Percentiles rank a stretch among this genome's conserved stretches.
These are phyloP conservation scores for Dysidea cf. avara DNA, from an alignment of 37 sponge, comb jelly and placozoan genomes.

Conservation along the genomic window DNA sequence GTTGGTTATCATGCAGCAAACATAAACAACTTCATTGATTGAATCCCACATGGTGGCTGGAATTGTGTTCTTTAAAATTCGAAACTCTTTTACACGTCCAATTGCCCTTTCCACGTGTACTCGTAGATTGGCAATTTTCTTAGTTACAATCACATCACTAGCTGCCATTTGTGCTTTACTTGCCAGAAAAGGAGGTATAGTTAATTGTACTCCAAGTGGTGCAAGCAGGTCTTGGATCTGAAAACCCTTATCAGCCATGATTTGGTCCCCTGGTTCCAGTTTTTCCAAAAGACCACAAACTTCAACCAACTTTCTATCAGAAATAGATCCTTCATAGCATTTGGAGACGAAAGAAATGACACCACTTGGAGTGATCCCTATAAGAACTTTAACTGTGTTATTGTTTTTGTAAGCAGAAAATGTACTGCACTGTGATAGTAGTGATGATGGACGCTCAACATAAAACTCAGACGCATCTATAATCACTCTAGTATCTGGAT, in stretches of 20 bases:
- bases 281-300: conserved; percentile 46
- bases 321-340: conserved; percentile 40
- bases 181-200: conserved; percentile 27
- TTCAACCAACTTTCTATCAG: conserved; percentile 38
- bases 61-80: conserved; percentile 5
- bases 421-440: conserved; percentile 32
- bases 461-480: conserved; percentile 46
- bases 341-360: conserved; percentile 47
- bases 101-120: conserved; percentile 43
- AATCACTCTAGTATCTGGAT: conserved; percentile 29
- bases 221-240: conserved; percentile 17
- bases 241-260: conserved; percentile 66
- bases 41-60: conserved; percentile 6
- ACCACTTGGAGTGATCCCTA: conserved; percentile 55
- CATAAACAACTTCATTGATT: conserved; percentile 30
- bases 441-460: conserved; percentile 30
- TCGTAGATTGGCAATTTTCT: conserved; percentile 14
- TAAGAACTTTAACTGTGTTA: conserved; percentile 52
- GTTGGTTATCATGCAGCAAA: conserved; percentile 18
- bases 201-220: conserved; percentile 7
- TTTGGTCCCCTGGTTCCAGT: conserved; percentile 39
- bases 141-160: conserved; percentile 11
- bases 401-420: conserved; percentile 51
- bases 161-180: not conserved
- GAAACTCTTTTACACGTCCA: conserved; percentile 25